Percentiles rank a stretch among this genome's conserved stretches.
Conservation (phyloP, 2,888 invertebrate species). For the Cephus nigrinus region DNA sequence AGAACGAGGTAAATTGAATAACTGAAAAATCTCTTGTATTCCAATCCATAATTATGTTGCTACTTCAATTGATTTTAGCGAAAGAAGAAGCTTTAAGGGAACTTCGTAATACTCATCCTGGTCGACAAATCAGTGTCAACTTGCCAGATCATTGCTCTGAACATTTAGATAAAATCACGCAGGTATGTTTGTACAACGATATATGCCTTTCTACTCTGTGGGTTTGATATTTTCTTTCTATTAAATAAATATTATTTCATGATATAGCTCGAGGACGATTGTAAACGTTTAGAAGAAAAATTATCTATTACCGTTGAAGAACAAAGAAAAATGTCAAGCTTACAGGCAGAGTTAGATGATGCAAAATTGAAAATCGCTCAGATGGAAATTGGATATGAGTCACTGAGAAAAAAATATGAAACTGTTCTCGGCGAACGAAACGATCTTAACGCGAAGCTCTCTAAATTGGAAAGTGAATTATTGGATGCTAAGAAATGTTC, state of each 20-base stretch:
- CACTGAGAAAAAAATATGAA: constrained; percentile 53
- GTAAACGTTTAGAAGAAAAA: constrained; percentile 56
- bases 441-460: constrained; percentile 40
- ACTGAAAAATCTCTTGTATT: constrained; percentile 6
- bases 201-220: background rate
- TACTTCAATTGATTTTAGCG: constrained; percentile 31
- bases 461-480: constrained; percentile 41
- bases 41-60: background rate
- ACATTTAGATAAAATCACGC: constrained; percentile 56
- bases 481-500: constrained; percentile 35
- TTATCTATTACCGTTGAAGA: constrained; percentile 50
- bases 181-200: constrained; percentile 33
- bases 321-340: constrained; percentile 46
- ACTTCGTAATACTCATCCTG: constrained; percentile 52
- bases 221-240: background rate
- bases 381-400: constrained; percentile 55
- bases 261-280: constrained; percentile 51
- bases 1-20: constrained; percentile 45
- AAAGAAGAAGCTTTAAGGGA: constrained; percentile 59
- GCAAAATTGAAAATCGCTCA: constrained; percentile 55
- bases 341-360: constrained; percentile 51
- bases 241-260: constrained; percentile 3
- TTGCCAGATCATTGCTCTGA: constrained; percentile 57
- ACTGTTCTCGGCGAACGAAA: constrained; percentile 41
- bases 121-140: constrained; percentile 51